Evolutionary conservation across 2,888 invertebrate genomes (phyloP), one percentile per base, ranked within the genome.

Genomic region (Blastobasis lacticolella): DNA sequence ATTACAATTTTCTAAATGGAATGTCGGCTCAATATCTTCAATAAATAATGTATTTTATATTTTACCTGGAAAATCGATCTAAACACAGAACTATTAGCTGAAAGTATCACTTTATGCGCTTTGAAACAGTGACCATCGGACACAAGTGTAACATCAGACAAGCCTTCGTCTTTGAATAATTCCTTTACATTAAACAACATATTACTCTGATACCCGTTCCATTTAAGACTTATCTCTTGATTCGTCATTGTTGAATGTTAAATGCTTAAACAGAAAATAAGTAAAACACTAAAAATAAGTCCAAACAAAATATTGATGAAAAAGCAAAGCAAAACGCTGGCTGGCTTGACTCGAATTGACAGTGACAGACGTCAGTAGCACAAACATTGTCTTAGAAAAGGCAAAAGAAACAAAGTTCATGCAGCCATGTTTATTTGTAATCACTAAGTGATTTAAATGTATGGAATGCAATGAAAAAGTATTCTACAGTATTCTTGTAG

Each of bases 201-300:
- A 67, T 92, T 92, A 69, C 79, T 90, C 66, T 92, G 89, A 74
- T 91, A 92, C 55, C 92, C 92, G 74, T 92, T 92, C 92, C 92
- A 92, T 73, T 92, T 92, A 57, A 92, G 80, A 75, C 92, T 92
- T 78, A 92, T 92, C 77, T 92, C 92, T 68, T 88, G 89, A 64
- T 87, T 87, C 57, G 85, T 71, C 88, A 88, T 88, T 57, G 54
- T 66, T 63, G 58, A 55, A 54, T 54, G 57, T 58, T 50, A 57
- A 48, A 60, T 23, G 23, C 23, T 57, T 52, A 48, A 56, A 61
- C 60, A 48, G n/a, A 55, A 59, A 62, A 49, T 54, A 63, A 66
- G 64, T 60, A 56, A 63, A 63, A 40, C 42, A 4, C 7, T 42
- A 53, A 63, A 68, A 57, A 48, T 55, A 57, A 54, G 49, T 55